phyloP scores from a whole-genome alignment of 2,797 vertebrate species.

The Craterocephalus amniculus region DNA sequence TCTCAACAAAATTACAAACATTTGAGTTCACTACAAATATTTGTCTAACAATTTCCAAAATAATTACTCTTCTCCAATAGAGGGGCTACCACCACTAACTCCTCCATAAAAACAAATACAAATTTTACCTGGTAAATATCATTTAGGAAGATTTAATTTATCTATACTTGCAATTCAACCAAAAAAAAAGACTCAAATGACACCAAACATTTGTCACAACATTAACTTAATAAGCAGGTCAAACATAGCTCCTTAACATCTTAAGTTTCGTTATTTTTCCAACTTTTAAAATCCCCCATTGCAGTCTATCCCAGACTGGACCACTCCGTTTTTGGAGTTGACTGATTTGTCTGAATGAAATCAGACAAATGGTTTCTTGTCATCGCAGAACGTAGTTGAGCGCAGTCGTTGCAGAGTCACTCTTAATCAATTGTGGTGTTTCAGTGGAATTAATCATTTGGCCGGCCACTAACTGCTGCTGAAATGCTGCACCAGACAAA shows the following conservation, averaged over 20 bases:
- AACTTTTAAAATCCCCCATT: background rate
- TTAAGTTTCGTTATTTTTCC: background rate
- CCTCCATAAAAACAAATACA: background rate
- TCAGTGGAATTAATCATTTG: constrained; percentile 26
- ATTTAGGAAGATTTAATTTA: background rate
- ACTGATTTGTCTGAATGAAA: background rate
- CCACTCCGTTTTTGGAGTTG: background rate
- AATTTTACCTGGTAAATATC: too few relatives aligned
- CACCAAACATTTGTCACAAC: background rate
- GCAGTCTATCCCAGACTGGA: background rate
- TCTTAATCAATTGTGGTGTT: constrained; percentile 35
- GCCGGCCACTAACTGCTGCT: constrained; percentile 15
- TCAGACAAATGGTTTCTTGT: background rate
- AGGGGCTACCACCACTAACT: background rate
- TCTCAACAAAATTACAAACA: background rate
- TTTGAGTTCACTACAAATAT: background rate
- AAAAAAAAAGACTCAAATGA: background rate
- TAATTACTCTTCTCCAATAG: background rate
- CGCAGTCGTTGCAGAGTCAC: background rate
- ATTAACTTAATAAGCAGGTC: background rate
- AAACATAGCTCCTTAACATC: background rate
- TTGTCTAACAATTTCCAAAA: background rate
- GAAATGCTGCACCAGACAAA: constrained; percentile 22
- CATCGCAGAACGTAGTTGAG: background rate
- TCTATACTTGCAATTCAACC: background rate